These are phyloP conservation scores for Chiloscyllium punctatum DNA, from an alignment of 2,797 vertebrate genomes.

Conservation along the genomic window DNA sequence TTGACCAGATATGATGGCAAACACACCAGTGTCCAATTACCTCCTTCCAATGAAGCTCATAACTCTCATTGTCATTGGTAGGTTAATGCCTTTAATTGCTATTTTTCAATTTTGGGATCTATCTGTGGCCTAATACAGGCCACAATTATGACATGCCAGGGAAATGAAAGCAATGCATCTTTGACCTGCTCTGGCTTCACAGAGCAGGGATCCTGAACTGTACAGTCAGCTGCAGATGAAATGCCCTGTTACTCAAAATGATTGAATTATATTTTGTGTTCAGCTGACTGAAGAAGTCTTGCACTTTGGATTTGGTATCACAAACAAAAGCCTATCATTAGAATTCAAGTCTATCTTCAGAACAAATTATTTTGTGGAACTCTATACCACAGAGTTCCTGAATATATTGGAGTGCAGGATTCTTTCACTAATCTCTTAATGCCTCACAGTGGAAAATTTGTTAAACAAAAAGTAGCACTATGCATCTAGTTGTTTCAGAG, in stretches of 20 bases:
- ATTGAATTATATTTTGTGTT: neutral
- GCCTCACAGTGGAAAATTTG: neutral
- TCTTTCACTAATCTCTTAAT: neutral
- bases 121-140: neutral
- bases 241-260: neutral
- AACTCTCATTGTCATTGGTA: neutral
- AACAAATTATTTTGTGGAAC: neutral
- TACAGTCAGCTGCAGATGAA: neutral
- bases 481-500: neutral
- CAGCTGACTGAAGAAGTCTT: neutral
- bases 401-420: neutral
- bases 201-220: neutral
- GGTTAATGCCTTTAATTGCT: neutral
- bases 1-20: neutral
- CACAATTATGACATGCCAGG: neutral
- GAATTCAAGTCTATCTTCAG: neutral
- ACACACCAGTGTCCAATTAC: no score
- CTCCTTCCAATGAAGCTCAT: neutral
- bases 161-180: neutral
- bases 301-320: neutral
- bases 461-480: neutral
- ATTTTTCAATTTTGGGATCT: neutral
- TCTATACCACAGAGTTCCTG: neutral
- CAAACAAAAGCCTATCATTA: neutral
- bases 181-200: neutral